Evolutionary conservation across 2,797 vertebrate genomes (phyloP), one percentile per base, ranked within the genome.

Genomic region (Hyperoplus immaculatus): DNA sequence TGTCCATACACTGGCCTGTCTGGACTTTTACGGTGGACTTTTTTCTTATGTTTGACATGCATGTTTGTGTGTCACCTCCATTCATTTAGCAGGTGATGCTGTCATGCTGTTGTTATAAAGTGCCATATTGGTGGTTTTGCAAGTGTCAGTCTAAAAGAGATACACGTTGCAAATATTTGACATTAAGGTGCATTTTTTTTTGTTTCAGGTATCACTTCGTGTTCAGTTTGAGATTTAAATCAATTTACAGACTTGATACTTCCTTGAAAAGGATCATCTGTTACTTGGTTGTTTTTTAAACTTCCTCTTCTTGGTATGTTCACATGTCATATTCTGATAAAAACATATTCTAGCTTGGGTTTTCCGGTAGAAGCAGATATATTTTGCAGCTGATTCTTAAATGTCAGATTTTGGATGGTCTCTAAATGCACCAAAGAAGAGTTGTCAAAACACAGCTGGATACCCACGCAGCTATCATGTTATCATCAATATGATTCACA

Each of bases 1-100:
- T 1, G 75, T 81, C 81, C 73, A 49, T 29, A 41, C 75, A 60
- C 83, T 18, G 76, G 78, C 71, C 86, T 71, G 78, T 78, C 75
- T 81, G 90, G 87, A 94, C 92, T 84, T 76, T 75, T 60, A 77
- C 55, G 61, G 77, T 81, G 87, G 87, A 92, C 91, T 72, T 88
- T 81, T 29, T 29, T 29, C 29, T 29, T 82, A 41, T 82, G 77
- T 90, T 90, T 64, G 77, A 89, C 81, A 64, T 67, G 72, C 73
- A 72, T 77, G 82, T 78, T 72, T 42, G 56, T 60, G 79, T 62
- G 65, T 90, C 71, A 60, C 89, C 81, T 84, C 69, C 73, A 47
- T 80, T 79, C 62, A 36, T 72, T 45, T 14, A 59, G 63, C 74
- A 63, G 80, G 83, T 65, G 83, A 87, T 54, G 57, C 82, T 60